A percentile compares a stretch with the other conserved stretches of the same genome.
Conservation (phyloP, 2,888 invertebrate species). For the Drosophila testacea region DNA sequence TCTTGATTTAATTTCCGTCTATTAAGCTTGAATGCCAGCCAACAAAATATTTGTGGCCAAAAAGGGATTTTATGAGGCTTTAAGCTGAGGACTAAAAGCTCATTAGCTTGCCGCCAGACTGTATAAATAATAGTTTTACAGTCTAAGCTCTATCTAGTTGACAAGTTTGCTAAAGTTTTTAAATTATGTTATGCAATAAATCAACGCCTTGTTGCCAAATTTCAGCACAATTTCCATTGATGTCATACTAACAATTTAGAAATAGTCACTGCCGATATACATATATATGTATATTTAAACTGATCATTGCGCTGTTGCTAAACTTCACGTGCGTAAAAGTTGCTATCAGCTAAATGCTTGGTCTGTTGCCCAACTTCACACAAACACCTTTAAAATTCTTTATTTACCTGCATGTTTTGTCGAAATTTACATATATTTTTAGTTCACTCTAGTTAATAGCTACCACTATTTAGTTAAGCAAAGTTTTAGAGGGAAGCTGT, state of each 20-base stretch:
- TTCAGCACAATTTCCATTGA: not conserved
- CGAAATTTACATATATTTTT: slow-evolving; percentile 2
- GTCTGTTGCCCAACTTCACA: slow-evolving; percentile 5
- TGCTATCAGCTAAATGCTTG: not conserved
- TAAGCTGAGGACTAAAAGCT: slow-evolving; percentile 28
- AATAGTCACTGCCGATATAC: not conserved
- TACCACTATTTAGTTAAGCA: slow-evolving; percentile 2
- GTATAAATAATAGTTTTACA: not conserved
- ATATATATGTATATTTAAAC: not conserved
- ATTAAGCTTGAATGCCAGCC: slow-evolving; percentile 59
- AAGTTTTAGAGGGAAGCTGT: slow-evolving; percentile 1
- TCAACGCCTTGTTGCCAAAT: slow-evolving; percentile 5
- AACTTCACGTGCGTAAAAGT: not conserved
- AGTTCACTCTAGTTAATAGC: slow-evolving; percentile 5
- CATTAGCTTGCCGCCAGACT: slow-evolving; percentile 15
- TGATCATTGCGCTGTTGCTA: not conserved
- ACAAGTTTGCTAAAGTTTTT: slow-evolving; percentile 1
- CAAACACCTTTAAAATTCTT: not conserved
- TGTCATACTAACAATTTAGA: slow-evolving; percentile 1
- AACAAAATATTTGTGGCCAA: slow-evolving; percentile 62
- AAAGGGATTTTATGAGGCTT: slow-evolving; percentile 23
- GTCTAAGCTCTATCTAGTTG: not conserved
- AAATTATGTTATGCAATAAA: slow-evolving; percentile 4
- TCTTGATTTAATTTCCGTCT: slow-evolving; percentile 77
- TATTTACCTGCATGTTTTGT: not conserved